A percentile compares a stretch with the other conserved stretches of the same genome.
Evolutionary conservation across 64 coral and sea anemone genomes (phyloP).

Genomic region (Exaiptasia diaphana): DNA sequence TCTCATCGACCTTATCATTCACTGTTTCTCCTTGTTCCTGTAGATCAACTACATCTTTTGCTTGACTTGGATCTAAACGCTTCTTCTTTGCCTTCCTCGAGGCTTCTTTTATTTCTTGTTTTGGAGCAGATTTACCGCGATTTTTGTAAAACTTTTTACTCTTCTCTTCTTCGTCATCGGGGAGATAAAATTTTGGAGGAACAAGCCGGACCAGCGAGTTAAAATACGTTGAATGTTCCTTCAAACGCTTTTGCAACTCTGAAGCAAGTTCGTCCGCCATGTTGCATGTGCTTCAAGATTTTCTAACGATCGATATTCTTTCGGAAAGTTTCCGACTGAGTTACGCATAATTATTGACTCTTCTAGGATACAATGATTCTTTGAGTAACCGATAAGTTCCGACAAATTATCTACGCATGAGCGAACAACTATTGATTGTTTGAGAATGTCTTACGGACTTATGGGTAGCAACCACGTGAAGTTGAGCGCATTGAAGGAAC

Average conservation of each 20-base stretch:
- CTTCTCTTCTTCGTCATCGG: slow-evolving; percentile 72
- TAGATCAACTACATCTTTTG: slow-evolving; percentile 70
- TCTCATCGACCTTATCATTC: neutral
- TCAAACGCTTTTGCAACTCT: slow-evolving; percentile 63
- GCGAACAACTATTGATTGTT: neutral
- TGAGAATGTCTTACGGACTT: neutral
- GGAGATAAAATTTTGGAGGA: slow-evolving; percentile 77
- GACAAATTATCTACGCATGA: neutral
- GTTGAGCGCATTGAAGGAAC: neutral
- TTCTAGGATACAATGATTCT: neutral
- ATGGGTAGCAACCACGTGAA: slow-evolving; percentile 19
- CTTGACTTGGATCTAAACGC: slow-evolving; percentile 75
- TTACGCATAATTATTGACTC: neutral
- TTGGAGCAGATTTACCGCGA: slow-evolving; percentile 68
- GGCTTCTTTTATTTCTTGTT: slow-evolving; percentile 87
- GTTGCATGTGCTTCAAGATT: slow-evolving; percentile 67
- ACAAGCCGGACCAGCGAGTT: slow-evolving; percentile 82
- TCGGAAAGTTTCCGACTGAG: neutral
- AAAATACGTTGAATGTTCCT: slow-evolving; percentile 84
- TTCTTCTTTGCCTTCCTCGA: slow-evolving; percentile 78
- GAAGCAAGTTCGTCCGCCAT: slow-evolving; percentile 74
- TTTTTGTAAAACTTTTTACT: slow-evolving; percentile 83
- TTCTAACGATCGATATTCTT: neutral
- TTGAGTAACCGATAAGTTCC: neutral
- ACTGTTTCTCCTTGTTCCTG: slow-evolving; percentile 38